Conservation (phyloP, 1,140 invertebrate species). For the Acromyrmex heyeri region DNA sequence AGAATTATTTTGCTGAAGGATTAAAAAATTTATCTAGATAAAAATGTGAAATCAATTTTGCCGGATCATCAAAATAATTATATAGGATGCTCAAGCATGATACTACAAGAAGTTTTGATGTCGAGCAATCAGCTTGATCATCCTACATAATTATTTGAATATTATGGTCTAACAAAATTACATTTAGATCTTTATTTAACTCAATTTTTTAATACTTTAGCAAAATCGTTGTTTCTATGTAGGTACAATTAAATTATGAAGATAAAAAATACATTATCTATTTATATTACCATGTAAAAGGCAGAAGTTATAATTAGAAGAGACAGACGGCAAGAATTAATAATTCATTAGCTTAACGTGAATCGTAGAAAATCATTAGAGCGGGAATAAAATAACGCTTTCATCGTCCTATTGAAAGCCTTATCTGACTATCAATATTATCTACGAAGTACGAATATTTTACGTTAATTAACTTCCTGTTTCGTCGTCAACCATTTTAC, state of each 20-base stretch:
- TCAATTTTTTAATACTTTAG: no score
- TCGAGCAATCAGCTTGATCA: no score
- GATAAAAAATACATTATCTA: background rate
- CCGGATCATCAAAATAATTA: no score
- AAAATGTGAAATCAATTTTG: no score
- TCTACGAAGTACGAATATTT: background rate
- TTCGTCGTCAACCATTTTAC: background rate
- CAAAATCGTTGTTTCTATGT: no score
- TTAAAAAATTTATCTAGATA: no score
- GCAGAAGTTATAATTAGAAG: slow-evolving; percentile 1
- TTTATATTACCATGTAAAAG: background rate
- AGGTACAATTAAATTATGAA: background rate
- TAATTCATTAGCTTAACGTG: background rate
- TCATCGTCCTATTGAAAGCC: background rate
- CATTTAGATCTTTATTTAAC: no score
- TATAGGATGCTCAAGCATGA: no score
- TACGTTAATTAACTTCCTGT: slow-evolving; percentile 12
- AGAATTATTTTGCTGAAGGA: no score
- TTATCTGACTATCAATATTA: slow-evolving; percentile 10
- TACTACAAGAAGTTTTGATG: no score
- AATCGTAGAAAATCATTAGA: background rate
- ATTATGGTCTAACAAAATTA: no score
- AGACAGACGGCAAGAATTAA: background rate
- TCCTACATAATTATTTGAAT: no score
- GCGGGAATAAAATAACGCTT: background rate